Evolutionary conservation across 2,888 invertebrate species (phyloP).

Genomic region (Deilephila porcellus): DNA sequence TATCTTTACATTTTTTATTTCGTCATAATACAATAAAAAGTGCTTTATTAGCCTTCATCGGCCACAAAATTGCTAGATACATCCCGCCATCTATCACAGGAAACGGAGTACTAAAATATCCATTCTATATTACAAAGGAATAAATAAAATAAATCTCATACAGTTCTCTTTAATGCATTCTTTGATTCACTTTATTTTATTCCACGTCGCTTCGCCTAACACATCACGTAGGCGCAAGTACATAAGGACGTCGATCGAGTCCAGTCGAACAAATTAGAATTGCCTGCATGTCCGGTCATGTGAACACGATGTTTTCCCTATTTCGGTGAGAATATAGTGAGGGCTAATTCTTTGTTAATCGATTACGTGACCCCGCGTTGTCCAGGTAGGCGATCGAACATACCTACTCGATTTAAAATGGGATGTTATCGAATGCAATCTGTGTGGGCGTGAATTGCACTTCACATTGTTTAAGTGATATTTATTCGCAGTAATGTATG

Average conservation of each 20-base stretch:
- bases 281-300: constrained; percentile 60
- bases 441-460: constrained; percentile 3
- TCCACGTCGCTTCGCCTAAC: constrained; percentile 1
- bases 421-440: constrained; percentile 37
- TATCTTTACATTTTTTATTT: too few relatives aligned
- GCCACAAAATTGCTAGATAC: too few relatives aligned
- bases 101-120: too few relatives aligned
- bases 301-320: constrained; percentile 59
- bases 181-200: neutral
- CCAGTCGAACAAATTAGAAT: constrained; percentile 58
- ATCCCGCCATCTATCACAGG: too few relatives aligned
- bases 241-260: constrained; percentile 13
- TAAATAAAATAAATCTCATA: too few relatives aligned
- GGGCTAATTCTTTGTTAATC: constrained; percentile 39
- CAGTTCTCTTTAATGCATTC: too few relatives aligned
- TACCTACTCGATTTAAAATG: constrained; percentile 40
- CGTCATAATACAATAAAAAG: too few relatives aligned
- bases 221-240: constrained; percentile 15
- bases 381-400: constrained; percentile 45
- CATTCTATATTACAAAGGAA: too few relatives aligned
- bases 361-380: constrained; percentile 40
- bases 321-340: constrained; percentile 68
- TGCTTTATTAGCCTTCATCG: too few relatives aligned
- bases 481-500: neutral
- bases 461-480: neutral